Conservation (phyloP, 2,113 vertebrate species). For the Phoxinus phoxinus region DNA sequence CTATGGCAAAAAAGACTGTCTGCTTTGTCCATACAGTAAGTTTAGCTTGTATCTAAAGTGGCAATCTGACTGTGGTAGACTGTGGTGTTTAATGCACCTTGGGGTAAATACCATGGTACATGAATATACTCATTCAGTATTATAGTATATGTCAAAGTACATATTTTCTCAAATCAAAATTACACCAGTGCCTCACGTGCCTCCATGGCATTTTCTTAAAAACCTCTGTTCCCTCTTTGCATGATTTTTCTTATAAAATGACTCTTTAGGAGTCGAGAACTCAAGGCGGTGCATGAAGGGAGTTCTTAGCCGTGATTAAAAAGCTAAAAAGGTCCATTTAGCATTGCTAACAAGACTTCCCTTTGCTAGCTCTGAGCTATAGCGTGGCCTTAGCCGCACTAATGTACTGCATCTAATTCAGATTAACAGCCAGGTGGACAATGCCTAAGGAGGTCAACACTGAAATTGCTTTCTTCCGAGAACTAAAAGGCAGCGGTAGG, state of each 20-base stretch:
- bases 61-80: background rate
- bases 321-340: constrained; percentile 48
- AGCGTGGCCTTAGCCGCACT: constrained; percentile 18
- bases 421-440: constrained; percentile 50
- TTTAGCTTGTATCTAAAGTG: background rate
- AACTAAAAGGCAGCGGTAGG: constrained; percentile 30
- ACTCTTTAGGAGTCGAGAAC: constrained; percentile 12
- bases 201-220: background rate
- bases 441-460: constrained; percentile 29
- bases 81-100: background rate
- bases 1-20: too few relatives aligned
- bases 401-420: constrained; percentile 54
- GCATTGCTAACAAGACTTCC: constrained; percentile 47
- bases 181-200: background rate
- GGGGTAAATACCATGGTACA: background rate
- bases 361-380: constrained; percentile 40
- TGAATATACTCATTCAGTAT: background rate
- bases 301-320: constrained; percentile 40
- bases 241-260: background rate
- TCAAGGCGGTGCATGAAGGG: constrained; percentile 26
- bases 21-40: background rate
- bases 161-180: background rate
- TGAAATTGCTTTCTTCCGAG: constrained; percentile 38
- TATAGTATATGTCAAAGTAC: background rate
- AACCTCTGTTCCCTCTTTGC: background rate